Evolutionary conservation across 1,140 invertebrate species (phyloP).

Genomic region (Zaprionus lachaisei): DNA sequence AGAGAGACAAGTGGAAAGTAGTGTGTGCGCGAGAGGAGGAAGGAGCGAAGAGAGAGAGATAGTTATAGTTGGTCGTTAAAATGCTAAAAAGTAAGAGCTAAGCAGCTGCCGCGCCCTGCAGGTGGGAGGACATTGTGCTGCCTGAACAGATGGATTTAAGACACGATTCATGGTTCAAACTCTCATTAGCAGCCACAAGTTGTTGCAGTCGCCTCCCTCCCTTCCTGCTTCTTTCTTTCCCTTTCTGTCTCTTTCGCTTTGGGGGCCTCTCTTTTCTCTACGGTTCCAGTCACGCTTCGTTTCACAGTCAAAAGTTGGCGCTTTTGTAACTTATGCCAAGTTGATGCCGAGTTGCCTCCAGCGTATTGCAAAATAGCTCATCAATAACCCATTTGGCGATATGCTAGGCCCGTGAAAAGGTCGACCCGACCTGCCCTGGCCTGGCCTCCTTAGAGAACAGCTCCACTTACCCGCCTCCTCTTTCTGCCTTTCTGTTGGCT

Average conservation of each 20-base stretch:
- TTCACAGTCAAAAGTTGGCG: conserved; percentile 62
- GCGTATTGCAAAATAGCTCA: conserved; percentile 72
- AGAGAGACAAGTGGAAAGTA: conserved; percentile 39
- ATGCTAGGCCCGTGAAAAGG: conserved; percentile 49
- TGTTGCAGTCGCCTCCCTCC: conserved; percentile 12
- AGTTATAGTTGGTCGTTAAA: conserved; percentile 29
- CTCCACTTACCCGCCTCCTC: too few species aligned
- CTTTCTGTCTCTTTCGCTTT: neutral
- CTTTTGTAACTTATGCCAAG: conserved; percentile 63
- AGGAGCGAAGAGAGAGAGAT: neutral
- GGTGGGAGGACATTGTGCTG: neutral
- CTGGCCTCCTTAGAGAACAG: conserved; percentile 45
- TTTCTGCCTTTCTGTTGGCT: conserved; percentile 1
- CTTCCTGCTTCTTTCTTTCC: neutral
- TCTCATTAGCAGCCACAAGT: conserved; percentile 46
- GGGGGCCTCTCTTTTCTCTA: neutral
- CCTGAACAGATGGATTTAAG: conserved; percentile 8
- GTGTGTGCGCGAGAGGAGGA: neutral
- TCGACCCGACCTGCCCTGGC: conserved; percentile 50
- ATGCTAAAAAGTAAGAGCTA: conserved; percentile 36
- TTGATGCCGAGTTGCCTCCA: conserved; percentile 48
- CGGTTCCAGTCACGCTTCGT: conserved; percentile 60
- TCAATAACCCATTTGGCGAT: conserved; percentile 79
- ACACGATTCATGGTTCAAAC: conserved; percentile 19
- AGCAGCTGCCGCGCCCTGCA: neutral